Base-by-base conservation (phyloP, 1,140 invertebrate species). In the Drosophila albomicans region DNA sequence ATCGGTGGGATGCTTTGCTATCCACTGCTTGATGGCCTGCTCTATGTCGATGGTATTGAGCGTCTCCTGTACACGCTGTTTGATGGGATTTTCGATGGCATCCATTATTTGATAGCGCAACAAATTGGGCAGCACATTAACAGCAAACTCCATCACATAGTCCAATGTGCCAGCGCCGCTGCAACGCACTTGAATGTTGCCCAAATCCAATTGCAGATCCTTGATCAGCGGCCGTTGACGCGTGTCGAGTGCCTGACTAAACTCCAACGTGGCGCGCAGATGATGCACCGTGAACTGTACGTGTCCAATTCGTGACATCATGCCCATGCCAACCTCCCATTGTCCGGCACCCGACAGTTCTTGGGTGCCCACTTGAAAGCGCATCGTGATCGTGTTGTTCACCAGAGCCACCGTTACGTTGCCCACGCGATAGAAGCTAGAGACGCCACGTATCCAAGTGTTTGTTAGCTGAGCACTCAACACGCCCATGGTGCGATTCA, bases 31-130 rank as follows among this genome's bases (percentile, higher is more conserved):
- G 64, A 97, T 96, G 41, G 95, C 91, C 76, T 95, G 93, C 84
- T 97, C 96, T 3, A 97, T 94, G 79, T 97, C 94, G 28, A 97
- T 93, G 75, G 94, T 95, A 79, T 97, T 94, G 28, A 97, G 91
- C 63, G 82, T 91, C 75, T 96, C 94, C 69, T 95, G 94, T 0
- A 97, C 93, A 51, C 95, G 94, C 69, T 94, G 94, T 79, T 94
- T 95, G 2, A 97, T 92, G 0, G 96, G 96, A 58, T 94, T 94
- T 92, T 97, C 96, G 6, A 97, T 91, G 3, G 96, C 96, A 85
- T 97, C 96, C 94, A 97, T 96, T 71, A 97, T 97, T 93, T 97
- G 96, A 93, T 96, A 96, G 72, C 97, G 94, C 58, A 98, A 93
- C 49, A 97, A 92, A 94, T 98, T 98, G 1, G 97, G 96, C 46